phyloP scores from a whole-genome alignment of 1,140 invertebrate genomes.

The Protaetia brevitarsis region DNA sequence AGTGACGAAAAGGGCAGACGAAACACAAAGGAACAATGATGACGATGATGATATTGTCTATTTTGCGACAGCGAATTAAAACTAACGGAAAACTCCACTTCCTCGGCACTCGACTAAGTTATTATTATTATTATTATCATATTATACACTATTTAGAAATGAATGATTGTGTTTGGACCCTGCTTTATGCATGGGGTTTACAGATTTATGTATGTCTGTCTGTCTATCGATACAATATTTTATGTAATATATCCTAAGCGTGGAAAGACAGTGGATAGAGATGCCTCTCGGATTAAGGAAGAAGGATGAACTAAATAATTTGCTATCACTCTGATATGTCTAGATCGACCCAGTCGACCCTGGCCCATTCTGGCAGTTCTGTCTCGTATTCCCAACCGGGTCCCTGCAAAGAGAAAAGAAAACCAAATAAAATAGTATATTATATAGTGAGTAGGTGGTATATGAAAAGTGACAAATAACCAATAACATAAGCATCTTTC shows the following conservation, averaged over 20 bases:
- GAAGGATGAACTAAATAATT: slow-evolving; percentile 20
- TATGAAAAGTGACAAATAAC: no score
- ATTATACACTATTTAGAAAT: slow-evolving; percentile 20
- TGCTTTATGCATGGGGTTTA: slow-evolving; percentile 34
- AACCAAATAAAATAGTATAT: neutral
- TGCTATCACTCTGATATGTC: slow-evolving; percentile 47
- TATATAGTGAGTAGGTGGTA: no score
- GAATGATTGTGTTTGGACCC: slow-evolving; percentile 42
- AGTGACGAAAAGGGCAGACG: no score
- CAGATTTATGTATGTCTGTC: neutral
- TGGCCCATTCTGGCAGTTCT: slow-evolving; percentile 83
- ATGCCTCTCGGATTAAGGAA: slow-evolving; percentile 32
- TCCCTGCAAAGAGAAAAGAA: slow-evolving; percentile 56
- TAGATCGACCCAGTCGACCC: slow-evolving; percentile 71
- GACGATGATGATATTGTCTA: no score
- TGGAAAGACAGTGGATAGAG: slow-evolving; percentile 45
- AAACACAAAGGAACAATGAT: no score
- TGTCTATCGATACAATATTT: neutral
- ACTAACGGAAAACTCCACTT: no score
- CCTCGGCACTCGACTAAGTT: no score
- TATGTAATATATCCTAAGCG: slow-evolving; percentile 28
- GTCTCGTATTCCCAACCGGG: slow-evolving; percentile 89
- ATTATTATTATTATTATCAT: slow-evolving; percentile 21
- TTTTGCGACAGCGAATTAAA: no score
- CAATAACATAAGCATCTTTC: neutral